These are phyloP conservation scores for Varecia variegata DNA, from an alignment of 2,797 vertebrate genomes.

Conservation along the genomic window DNA sequence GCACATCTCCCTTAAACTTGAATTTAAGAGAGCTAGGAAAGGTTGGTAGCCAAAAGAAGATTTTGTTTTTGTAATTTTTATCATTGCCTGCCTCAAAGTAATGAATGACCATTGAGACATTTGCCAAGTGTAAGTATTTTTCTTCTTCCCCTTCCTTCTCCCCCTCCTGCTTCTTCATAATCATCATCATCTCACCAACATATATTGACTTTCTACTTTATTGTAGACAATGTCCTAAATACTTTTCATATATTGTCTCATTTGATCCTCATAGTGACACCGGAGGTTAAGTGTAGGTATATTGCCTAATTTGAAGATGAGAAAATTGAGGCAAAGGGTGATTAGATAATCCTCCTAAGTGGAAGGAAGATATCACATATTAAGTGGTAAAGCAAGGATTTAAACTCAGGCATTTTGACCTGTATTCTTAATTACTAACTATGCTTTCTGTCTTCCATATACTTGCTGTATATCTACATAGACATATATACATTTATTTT, in stretches of 20 bases:
- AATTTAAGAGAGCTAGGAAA: background rate
- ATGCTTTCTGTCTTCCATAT: background rate
- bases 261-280: background rate
- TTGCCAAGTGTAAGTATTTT: background rate
- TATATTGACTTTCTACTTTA: background rate
- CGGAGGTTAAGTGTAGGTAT: background rate
- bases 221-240: background rate
- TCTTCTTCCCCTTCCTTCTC: no score
- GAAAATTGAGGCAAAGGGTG: background rate
- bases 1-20: background rate
- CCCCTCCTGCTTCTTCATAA: background rate
- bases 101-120: background rate
- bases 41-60: background rate
- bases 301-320: background rate
- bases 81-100: background rate
- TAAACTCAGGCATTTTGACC: background rate
- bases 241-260: background rate
- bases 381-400: background rate
- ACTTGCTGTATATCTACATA: background rate
- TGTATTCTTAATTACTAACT: background rate
- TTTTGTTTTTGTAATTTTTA: background rate
- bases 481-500: background rate
- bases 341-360: background rate
- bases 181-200: background rate
- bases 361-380: background rate